Conservation (phyloP, 2,113 vertebrate genomes). For the Jacana jacana region DNA sequence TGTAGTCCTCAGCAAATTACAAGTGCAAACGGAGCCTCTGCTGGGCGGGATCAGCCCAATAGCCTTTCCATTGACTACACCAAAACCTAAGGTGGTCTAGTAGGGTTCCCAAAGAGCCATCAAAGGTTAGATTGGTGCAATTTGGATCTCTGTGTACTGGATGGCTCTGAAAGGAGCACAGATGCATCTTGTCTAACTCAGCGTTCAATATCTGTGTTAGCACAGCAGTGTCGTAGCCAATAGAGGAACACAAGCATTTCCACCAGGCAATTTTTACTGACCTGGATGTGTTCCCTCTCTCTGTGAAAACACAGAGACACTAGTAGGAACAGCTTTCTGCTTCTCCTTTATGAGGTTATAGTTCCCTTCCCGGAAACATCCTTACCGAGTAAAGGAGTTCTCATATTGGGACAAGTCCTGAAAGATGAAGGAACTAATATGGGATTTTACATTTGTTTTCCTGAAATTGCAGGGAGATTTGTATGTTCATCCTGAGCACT, state of each 20-base stretch:
- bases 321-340: not conserved
- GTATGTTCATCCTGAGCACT: not conserved
- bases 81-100: not conserved
- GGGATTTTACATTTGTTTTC: not conserved
- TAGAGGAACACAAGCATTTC: not conserved
- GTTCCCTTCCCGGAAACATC: not conserved
- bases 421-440: not conserved
- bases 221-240: not conserved
- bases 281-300: not conserved
- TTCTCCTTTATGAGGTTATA: not conserved
- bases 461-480: not conserved
- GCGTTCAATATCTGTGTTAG: not conserved
- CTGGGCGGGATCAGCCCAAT: rapidly evolving
- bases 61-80: not conserved
- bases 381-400: not conserved
- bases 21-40: not conserved
- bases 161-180: not conserved
- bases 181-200: not conserved
- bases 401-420: not conserved
- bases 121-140: not conserved
- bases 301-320: not conserved
- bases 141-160: not conserved
- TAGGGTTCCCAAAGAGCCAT: not conserved
- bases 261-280: not conserved
- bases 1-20: not conserved